phyloP scores from a whole-genome alignment of 2,888 invertebrate species.

The Agonopterix alstromeriana region DNA sequence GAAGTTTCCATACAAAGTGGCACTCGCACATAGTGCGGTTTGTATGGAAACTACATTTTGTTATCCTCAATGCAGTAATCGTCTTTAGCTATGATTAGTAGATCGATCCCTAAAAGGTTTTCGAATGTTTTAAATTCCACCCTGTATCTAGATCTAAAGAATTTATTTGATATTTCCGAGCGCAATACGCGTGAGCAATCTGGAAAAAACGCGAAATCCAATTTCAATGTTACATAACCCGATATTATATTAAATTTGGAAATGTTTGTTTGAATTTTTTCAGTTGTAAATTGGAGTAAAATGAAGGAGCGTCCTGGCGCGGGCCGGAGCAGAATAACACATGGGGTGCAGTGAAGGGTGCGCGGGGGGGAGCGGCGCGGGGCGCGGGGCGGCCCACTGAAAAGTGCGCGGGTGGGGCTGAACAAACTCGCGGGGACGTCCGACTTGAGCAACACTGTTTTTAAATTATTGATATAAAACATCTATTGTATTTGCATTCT shows the following conservation, averaged over 20 bases:
- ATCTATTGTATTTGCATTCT: no score
- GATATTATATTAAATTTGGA: conserved; percentile 40
- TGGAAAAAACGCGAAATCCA: background rate
- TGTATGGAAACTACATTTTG: no score
- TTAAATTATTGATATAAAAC: background rate
- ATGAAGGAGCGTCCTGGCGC: conserved; percentile 75
- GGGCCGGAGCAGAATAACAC: conserved; percentile 58
- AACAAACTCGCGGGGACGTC: conserved; percentile 75
- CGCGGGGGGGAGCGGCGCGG: conserved; percentile 61
- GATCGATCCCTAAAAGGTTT: no score
- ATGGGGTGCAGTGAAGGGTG: conserved; percentile 27
- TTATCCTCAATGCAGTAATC: no score
- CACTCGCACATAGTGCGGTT: no score
- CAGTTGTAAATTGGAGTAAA: conserved; percentile 75
- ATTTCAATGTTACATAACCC: conserved; percentile 1
- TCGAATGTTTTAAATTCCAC: no score
- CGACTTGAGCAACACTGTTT: conserved; percentile 28
- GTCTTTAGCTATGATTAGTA: no score
- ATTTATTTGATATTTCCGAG: conserved; percentile 2
- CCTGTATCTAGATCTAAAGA: conserved; percentile 4
- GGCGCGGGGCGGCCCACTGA: conserved; percentile 65
- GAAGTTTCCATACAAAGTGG: no score
- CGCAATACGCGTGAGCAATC: no score
- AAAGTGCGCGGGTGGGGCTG: conserved; percentile 76
- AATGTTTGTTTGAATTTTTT: conserved; percentile 71